phyloP scores from a whole-genome alignment of 1,140 invertebrate genomes.

The Microvelia longipes region DNA sequence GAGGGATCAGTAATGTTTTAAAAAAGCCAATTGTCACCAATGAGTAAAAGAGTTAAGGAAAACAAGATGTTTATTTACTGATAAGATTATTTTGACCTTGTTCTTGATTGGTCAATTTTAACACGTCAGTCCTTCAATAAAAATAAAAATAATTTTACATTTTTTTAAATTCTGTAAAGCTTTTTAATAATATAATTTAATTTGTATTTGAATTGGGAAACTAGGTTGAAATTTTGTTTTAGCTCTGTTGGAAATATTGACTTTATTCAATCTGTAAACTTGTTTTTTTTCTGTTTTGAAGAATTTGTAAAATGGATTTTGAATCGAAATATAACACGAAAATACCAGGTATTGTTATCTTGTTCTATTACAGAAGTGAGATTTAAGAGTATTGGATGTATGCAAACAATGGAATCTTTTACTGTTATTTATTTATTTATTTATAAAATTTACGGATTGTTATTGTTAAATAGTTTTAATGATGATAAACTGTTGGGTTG shows the following conservation, averaged over 20 bases:
- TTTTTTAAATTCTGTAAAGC: background rate
- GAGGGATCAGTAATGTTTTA: no score
- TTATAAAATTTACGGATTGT: background rate
- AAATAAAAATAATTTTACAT: background rate
- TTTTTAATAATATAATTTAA: background rate
- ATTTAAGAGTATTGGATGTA: no score
- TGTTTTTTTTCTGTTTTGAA: background rate
- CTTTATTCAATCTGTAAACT: background rate
- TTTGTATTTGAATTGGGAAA: background rate
- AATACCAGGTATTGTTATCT: constrained; percentile 22
- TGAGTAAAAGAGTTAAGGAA: no score
- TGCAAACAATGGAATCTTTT: constrained; percentile 6
- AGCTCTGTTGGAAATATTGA: background rate
- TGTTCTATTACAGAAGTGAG: no score
- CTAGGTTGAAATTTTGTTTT: background rate
- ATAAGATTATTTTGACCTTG: background rate
- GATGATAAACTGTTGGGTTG: constrained; percentile 2
- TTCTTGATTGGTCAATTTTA: background rate
- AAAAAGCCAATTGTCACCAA: no score
- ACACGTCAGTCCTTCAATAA: background rate
- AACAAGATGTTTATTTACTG: no score
- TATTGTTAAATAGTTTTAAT: background rate
- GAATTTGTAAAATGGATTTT: constrained; percentile 15
- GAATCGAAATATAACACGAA: constrained; percentile 22
- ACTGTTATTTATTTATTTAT: constrained; percentile 6